Evolutionary conservation across 2,797 vertebrate species (phyloP).

Genomic region (Falco biarmicus): DNA sequence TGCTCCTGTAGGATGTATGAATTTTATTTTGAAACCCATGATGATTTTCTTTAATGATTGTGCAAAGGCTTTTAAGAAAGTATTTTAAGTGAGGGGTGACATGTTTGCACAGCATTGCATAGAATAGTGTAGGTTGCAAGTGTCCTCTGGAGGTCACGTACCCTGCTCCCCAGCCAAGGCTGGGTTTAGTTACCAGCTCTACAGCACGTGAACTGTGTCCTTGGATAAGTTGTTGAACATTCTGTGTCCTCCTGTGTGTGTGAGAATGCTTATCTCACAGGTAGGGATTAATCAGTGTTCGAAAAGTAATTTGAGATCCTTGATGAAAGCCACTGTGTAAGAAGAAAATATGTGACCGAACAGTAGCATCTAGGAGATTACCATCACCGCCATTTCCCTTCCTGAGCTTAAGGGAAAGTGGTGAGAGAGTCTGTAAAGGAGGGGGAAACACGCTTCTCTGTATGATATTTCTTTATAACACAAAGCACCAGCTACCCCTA

Average conservation of each 20-base stretch:
- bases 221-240: conserved; percentile 18
- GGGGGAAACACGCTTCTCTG: background rate
- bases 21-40: background rate
- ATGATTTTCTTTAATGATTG: background rate
- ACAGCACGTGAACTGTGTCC: background rate
- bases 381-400: background rate
- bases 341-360: background rate
- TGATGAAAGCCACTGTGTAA: conserved; percentile 22
- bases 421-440: background rate
- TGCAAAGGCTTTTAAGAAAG: background rate
- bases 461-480: background rate
- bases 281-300: conserved; percentile 52
- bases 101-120: background rate
- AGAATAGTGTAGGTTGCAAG: fast-evolving
- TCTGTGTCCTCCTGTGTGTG: background rate
- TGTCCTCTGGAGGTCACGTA: background rate
- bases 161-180: background rate
- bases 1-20: background rate
- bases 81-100: background rate
- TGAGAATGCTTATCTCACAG: conserved; percentile 39
- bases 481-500: background rate
- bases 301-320: conserved; percentile 53
- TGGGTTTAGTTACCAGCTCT: background rate
- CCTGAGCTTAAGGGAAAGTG: background rate
- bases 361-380: background rate